Percentiles rank a stretch among this genome's conserved stretches.
Conservation (phyloP, 2,113 vertebrate genomes). For the Alaudala cheleensis region DNA sequence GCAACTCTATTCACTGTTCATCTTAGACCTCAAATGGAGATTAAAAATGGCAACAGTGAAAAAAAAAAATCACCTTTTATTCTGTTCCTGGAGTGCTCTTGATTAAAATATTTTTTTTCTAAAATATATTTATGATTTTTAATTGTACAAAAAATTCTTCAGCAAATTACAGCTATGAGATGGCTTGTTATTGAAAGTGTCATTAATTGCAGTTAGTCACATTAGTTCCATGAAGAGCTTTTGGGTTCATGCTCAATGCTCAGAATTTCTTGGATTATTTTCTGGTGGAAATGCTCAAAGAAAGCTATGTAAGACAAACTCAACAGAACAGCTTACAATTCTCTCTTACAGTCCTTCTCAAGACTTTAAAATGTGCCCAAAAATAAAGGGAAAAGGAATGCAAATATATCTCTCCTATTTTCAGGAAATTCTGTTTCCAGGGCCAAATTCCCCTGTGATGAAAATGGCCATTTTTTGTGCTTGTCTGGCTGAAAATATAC, state of each 20-base stretch:
- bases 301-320: neutral
- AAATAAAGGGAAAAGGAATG: constrained; percentile 3
- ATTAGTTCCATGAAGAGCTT: neutral
- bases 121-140: neutral
- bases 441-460: neutral
- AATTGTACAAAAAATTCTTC: neutral
- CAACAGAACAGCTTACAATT: neutral
- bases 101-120: neutral
- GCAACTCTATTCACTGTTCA: neutral
- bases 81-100: neutral
- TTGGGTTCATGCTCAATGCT: neutral
- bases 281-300: neutral
- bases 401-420: neutral
- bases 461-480: neutral
- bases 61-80: neutral
- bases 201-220: neutral
- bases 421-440: neutral
- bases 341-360: neutral
- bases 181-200: neutral
- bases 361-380: neutral
- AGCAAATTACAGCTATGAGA: neutral
- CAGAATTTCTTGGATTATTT: neutral
- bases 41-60: neutral
- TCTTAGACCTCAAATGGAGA: neutral
- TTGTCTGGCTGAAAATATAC: neutral